Base-by-base conservation (phyloP, 2,113 vertebrate species). In the Corapipo altera region DNA sequence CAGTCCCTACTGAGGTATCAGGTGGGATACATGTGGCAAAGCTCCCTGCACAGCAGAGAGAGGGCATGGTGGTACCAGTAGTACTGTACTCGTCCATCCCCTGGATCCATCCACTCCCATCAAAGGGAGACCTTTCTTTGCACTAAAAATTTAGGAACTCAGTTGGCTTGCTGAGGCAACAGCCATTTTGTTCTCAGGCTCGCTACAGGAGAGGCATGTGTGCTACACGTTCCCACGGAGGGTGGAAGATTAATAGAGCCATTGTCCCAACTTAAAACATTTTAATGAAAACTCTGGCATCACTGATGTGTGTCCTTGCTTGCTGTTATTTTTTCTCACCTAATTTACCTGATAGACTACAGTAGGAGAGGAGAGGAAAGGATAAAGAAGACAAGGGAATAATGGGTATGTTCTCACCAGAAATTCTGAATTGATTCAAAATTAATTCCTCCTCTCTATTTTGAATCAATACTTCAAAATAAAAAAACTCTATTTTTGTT, bases 391-490 rank as follows among this genome's bases (percentile, higher is more conserved):
- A 66, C 81, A 69, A 71, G 41, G 61, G 43, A 44, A 91, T 87
- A 96, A 95, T 89, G 49, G 27, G 32, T 46, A 78, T 66, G 37
- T 90, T 88, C 55, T 90, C 46, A 80, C 79, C 35, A 94, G 75
- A 89, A 94, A 71, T 90, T 95, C 82, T 76, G 85, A 90, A 91
- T 73, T 76, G 75, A 85, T 93, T 88, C 44, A 90, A 92, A 96
- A 85, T 93, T 91, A 95, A 88, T 95, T 88, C 70, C 57, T 82
- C 54, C 71, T 78, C 72, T 90, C 22, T 91, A 64, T 80, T 96
- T 96, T 86, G 79, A 92, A 91, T 93, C 88, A 85, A 90, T 94
- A 76, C 44, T 93, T 95, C 85, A 90, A 94, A 95, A 93, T 85
- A 65, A 90, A 74, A 74, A 90, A 85, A 3, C 64, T 88, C 78